Base-by-base conservation (phyloP, 2,888 invertebrate genomes). In the Sminthurinus aureus region DNA sequence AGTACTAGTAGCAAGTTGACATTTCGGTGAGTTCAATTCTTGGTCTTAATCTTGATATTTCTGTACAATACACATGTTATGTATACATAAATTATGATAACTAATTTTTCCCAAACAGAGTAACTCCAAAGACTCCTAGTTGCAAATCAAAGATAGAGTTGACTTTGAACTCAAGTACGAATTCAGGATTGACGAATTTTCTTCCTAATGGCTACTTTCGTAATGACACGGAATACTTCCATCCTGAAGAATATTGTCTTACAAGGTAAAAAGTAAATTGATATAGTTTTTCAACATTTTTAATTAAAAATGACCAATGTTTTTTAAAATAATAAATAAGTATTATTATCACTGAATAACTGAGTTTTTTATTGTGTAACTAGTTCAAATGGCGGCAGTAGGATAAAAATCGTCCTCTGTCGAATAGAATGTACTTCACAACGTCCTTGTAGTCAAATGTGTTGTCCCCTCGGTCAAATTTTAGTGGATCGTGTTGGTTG, bases 151-250 rank as follows among this genome's bases (percentile, higher is more conserved):
- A 52, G 52, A 52, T 11, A 11, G 13, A 11, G 69, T n/a, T 22
- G 8, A n/a, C 9, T 9, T 12, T 20, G 18, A 69, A n/a, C 18
- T 22, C 69, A n/a, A 22, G 69, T 69, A n/a, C 69, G 13, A 6
- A 73, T 12, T 18, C 24, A 77, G 15, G 4, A 13, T 22, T 4
- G 11, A 20, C 11, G 1, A 8, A 77, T 58, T 77, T 77, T 50
- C 22, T 64, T 4, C 77, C 22, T 4, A 24, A 77, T 52, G 77
- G 77, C 11, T 77, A 77, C n/a, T 77, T 77, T 22, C 77, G 64
- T 8, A 18, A 4, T 58, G 58, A 58, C 1, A n/a, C 22, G n/a
- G 77, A 77, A 20, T 58, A 20, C 22, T 77, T 38, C 22, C 77
- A 52, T 22, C 58, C 64, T 11, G 52, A 58, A 1, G 77, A 77